These are phyloP conservation scores for Crioceris asparagi DNA, from an alignment of 2,888 invertebrate genomes.

Conservation along the genomic window DNA sequence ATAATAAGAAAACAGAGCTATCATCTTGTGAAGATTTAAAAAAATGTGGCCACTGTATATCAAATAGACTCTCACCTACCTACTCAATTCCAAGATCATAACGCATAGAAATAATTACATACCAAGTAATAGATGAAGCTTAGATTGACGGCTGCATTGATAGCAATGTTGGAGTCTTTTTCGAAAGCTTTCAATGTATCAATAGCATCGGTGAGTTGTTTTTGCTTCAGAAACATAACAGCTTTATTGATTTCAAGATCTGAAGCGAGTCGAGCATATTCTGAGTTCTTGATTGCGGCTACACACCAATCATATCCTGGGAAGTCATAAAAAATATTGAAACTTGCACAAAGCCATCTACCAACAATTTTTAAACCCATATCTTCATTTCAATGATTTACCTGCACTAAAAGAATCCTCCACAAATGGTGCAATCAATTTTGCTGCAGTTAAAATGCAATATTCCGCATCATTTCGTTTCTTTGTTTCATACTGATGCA, in stretches of 20 bases:
- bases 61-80: too few species aligned
- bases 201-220: conserved; percentile 68
- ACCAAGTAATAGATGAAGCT: conserved; percentile 75
- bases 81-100: too few species aligned
- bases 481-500: conserved; percentile 61
- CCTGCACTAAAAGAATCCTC: conserved; percentile 59
- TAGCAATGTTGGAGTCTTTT: conserved; percentile 73
- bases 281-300: conserved; percentile 85
- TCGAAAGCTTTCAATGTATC: conserved; percentile 79
- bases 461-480: conserved; percentile 66
- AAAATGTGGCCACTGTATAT: too few species aligned
- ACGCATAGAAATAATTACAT: too few species aligned
- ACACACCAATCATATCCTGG: conserved; percentile 75
- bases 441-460: conserved; percentile 74
- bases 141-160: conserved; percentile 76
- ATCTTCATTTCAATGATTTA: conserved; percentile 27
- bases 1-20: too few species aligned
- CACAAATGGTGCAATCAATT: conserved; percentile 78
- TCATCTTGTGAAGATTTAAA: too few species aligned
- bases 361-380: too few species aligned
- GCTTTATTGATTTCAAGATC: conserved; percentile 89
- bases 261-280: conserved; percentile 68
- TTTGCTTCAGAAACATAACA: conserved; percentile 70
- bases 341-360: too few species aligned
- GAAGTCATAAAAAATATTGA: conserved; percentile 12